phyloP scores from a whole-genome alignment of 2,888 invertebrate genomes.

The Trilocha varians region DNA sequence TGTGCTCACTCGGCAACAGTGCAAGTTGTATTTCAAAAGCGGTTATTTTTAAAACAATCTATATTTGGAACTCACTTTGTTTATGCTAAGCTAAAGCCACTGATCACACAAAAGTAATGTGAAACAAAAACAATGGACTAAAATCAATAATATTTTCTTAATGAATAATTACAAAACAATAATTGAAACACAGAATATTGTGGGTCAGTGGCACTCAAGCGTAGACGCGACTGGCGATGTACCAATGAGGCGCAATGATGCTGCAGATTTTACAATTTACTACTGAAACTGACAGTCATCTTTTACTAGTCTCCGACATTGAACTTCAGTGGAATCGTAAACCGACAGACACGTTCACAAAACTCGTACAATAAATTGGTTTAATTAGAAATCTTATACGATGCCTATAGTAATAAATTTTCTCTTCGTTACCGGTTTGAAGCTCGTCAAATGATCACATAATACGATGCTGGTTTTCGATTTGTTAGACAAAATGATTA shows the following conservation, averaged over 20 bases:
- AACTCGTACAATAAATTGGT: background rate
- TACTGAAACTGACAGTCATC: conserved; percentile 35
- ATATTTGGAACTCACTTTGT: too few species aligned
- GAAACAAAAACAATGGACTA: too few species aligned
- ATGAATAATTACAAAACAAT: background rate
- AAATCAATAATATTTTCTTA: too few species aligned
- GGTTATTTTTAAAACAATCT: too few species aligned
- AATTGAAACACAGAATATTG: conserved; percentile 14
- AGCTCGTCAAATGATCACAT: background rate
- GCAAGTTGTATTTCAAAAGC: too few species aligned
- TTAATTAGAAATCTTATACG: background rate
- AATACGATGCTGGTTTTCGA: background rate
- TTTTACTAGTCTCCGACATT: conserved; percentile 38
- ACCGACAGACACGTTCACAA: conserved; percentile 21
- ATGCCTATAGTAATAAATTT: background rate
- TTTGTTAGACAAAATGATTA: background rate
- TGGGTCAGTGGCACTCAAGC: conserved; percentile 32
- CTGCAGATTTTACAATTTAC: conserved; percentile 28
- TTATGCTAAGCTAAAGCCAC: too few species aligned
- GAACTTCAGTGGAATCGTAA: conserved; percentile 30
- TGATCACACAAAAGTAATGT: too few species aligned
- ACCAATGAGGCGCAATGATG: conserved; percentile 31
- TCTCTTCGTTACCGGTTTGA: background rate
- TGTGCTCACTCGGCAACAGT: too few species aligned
- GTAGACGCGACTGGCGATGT: conserved; percentile 14